A percentile compares a stretch with the other conserved stretches of the same genome.
phyloP scores from a whole-genome alignment of 2,888 invertebrate genomes.

The Pachycephus smyrnensis region DNA sequence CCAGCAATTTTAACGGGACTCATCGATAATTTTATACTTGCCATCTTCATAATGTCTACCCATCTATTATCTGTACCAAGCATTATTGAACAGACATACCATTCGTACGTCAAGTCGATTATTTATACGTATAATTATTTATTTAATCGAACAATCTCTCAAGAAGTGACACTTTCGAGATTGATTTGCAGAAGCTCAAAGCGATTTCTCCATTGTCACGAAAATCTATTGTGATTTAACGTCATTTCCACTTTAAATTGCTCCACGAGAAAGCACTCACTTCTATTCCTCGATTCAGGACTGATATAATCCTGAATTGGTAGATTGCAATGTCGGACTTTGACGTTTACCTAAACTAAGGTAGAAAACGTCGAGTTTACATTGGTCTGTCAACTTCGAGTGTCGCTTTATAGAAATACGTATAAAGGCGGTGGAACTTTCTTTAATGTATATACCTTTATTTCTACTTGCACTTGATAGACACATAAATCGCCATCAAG shows the following conservation, averaged over 20 bases:
- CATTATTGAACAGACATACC: not conserved
- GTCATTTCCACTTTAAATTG: not conserved
- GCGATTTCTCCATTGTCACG: not conserved
- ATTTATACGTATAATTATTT: not conserved
- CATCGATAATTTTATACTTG: not conserved
- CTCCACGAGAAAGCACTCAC: not conserved
- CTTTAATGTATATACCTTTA: not conserved
- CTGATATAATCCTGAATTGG: not conserved
- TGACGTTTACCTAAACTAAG: not conserved
- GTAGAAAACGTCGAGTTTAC: not conserved
- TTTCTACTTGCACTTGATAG: not conserved
- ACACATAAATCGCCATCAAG: not conserved
- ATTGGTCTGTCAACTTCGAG: not conserved
- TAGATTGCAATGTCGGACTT: not conserved
- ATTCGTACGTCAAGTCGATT: not conserved
- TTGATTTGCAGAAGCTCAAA: not conserved
- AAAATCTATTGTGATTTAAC: not conserved
- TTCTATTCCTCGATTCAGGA: not conserved
- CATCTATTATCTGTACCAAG: not conserved
- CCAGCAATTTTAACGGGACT: not conserved
- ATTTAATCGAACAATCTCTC: not conserved
- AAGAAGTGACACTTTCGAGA: not conserved
- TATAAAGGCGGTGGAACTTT: not conserved
- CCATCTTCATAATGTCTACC: not conserved
- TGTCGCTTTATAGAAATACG: not conserved